A percentile compares a stretch with the other conserved stretches of the same genome.
Conservation (phyloP, 2,888 invertebrate species). For the Papilio gigon region DNA sequence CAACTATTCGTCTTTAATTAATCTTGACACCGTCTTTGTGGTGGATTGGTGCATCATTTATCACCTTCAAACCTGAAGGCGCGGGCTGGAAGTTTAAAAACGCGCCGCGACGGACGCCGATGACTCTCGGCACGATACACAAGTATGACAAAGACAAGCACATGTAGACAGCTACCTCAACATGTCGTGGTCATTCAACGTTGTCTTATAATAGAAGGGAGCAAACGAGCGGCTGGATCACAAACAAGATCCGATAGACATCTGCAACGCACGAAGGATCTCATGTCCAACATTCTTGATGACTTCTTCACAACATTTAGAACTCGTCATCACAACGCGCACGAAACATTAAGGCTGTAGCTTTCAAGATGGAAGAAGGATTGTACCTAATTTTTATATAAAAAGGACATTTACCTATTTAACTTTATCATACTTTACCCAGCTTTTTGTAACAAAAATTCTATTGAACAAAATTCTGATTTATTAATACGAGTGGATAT, state of each 20-base stretch:
- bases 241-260: too few species aligned
- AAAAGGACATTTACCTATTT: not conserved
- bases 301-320: too few species aligned
- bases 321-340: too few species aligned
- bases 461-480: constrained; percentile 27
- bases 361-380: too few species aligned
- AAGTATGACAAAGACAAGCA: not conserved
- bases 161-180: not conserved
- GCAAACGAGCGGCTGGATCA: too few species aligned
- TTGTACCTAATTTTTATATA: too few species aligned
- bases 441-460: constrained; percentile 8
- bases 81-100: constrained; percentile 65
- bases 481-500: constrained; percentile 36
- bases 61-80: constrained; percentile 68
- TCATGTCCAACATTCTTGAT: too few species aligned
- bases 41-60: constrained; percentile 71
- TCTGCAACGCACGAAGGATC: too few species aligned
- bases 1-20: constrained; percentile 77
- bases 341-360: too few species aligned
- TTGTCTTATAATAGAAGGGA: too few species aligned
- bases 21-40: constrained; percentile 76
- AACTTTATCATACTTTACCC: not conserved
- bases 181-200: too few species aligned
- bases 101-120: constrained; percentile 48
- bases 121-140: not conserved